Base-by-base conservation (phyloP, 2,113 vertebrate species). In the Siniperca chuatsi region DNA sequence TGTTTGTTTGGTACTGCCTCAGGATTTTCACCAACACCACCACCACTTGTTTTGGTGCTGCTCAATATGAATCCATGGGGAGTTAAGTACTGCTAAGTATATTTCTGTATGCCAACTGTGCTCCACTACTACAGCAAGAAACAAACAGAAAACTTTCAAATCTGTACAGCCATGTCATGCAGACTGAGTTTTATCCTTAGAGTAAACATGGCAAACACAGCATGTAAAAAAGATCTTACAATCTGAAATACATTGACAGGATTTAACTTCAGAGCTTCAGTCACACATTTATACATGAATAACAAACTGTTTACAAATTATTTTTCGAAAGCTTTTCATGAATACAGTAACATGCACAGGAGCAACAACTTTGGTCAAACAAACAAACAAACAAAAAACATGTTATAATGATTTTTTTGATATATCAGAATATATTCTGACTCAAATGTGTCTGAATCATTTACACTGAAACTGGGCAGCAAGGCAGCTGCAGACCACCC, bases 41-140 rank as follows among this genome's bases (percentile, higher is more conserved):
- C 20, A 54, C 40, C 21, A 37, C 60, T 78, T 82, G 75, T 76
- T 85, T 85, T 25, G 42, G 64, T 70, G 75, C 83, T 75, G 74
- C 15, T 92, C 80, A 75, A 29, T 73, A 65, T 86, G 80, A 57
- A 46, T 77, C 85, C 78, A 33, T 20, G 48, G 84, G 85, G 90
- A 88, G 57, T 80, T 76, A 46, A 75, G 48, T 54, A 40, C 33
- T 13, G 46, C 78, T 65, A 76, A 88, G 82, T 74, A 54, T 75
- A 78, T 86, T 85, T 91, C 81, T 70, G 79, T 69, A 86, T 86
- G 69, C 82, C 72, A 75, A 74, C 40, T 79, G 16, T 77, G 74
- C 75, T 82, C 29, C 29, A 4, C 29, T 54, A 46, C 75, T 62
- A 78, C 68, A 62, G 67, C 35, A 13, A 85, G 77, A 87, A 80